These are phyloP conservation scores for Pseudomyrmex flavicornis DNA, from an alignment of 1,140 invertebrate species.

Conservation along the genomic window DNA sequence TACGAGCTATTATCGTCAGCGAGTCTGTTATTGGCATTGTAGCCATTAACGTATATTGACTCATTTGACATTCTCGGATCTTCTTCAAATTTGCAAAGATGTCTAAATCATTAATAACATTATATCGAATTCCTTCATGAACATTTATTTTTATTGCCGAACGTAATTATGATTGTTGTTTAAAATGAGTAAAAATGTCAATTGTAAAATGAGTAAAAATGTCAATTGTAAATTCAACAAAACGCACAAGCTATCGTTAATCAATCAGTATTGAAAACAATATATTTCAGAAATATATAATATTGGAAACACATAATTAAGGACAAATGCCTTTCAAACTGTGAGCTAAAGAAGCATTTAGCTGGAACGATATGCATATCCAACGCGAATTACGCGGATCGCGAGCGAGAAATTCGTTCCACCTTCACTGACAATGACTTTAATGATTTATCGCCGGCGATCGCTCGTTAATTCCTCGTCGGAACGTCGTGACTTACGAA, in stretches of 20 bases:
- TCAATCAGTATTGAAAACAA: neutral
- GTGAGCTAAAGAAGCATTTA: neutral
- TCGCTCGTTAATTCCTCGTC: constrained; percentile 50
- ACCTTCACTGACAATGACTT: neutral
- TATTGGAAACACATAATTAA: neutral
- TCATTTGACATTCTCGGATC: neutral
- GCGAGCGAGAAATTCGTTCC: constrained; percentile 27
- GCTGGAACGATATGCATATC: constrained; percentile 9
- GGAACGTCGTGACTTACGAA: constrained; percentile 22
- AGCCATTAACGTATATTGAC: constrained; percentile 14
- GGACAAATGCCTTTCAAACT: neutral
- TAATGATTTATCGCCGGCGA: constrained; percentile 56
- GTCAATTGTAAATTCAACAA: no score
- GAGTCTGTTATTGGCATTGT: constrained; percentile 16
- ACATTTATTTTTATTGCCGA: neutral
- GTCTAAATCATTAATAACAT: constrained; percentile 12
- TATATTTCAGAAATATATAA: neutral
- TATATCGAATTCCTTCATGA: constrained; percentile 23
- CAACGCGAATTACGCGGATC: constrained; percentile 22
- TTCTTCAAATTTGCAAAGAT: neutral
- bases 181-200: no score
- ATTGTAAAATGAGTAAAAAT: neutral
- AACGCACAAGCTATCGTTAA: neutral
- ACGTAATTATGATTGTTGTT: neutral
- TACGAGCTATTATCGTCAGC: neutral